These are phyloP conservation scores for Apotomis betuletana DNA, from an alignment of 2,888 invertebrate genomes.

Conservation along the genomic window DNA sequence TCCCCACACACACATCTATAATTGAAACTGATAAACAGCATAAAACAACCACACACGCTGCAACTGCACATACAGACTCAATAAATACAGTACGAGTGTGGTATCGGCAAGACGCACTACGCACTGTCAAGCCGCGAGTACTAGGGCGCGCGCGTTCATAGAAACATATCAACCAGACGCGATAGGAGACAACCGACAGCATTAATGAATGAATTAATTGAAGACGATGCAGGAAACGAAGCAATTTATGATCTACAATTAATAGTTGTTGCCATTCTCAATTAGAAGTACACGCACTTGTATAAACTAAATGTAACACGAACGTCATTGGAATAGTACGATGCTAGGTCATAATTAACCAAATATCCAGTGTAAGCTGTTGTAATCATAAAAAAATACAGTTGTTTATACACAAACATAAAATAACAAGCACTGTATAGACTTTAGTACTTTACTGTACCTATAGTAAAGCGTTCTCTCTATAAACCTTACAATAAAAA, in stretches of 20 bases:
- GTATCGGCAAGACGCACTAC: constrained; percentile 51
- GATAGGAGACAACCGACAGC: constrained; percentile 56
- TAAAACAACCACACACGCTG: constrained; percentile 71
- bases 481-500: neutral
- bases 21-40: constrained; percentile 75
- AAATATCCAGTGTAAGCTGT: too few relatives aligned
- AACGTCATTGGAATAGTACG: neutral
- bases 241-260: constrained; percentile 46
- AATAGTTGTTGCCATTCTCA: constrained; percentile 40
- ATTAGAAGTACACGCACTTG: constrained; percentile 34
- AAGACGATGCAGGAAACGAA: constrained; percentile 49
- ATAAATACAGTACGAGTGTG: constrained; percentile 51
- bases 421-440: too few relatives aligned
- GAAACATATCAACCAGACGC: constrained; percentile 60
- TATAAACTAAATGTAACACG: neutral
- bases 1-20: constrained; percentile 56
- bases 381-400: too few relatives aligned
- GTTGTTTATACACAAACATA: too few relatives aligned
- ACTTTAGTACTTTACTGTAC: too few relatives aligned
- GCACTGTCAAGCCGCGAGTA: constrained; percentile 47
- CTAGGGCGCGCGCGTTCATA: constrained; percentile 41
- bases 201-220: constrained; percentile 58
- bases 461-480: too few relatives aligned
- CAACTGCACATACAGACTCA: constrained; percentile 70
- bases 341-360: neutral